Evolutionary conservation across 2,113 vertebrate species (phyloP), one percentile per base, ranked within the genome.

Genomic region (Rhagologus leucostigma): DNA sequence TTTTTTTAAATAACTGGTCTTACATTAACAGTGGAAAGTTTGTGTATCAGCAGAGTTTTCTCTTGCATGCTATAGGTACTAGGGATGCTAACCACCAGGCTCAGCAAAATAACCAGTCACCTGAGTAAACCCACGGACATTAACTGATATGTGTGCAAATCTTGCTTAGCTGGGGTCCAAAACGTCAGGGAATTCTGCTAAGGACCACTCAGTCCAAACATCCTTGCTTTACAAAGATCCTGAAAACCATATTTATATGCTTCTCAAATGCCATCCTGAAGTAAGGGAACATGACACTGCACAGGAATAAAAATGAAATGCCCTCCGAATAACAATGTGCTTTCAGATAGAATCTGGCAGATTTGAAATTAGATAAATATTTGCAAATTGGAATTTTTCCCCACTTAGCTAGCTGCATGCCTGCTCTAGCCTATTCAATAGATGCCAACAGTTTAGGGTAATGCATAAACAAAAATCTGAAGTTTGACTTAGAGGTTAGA

Each of bases 281-380:
- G 37, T 62, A 87, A 95, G 26, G 19, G 26, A 91, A 87, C 32
- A 14, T 20, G 56, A 39, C 46, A 62, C 16, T 12, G 16, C 64
- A 87, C 6, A 53, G 37, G 44, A 93, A 65, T 73, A 89, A 91
- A 91, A 87, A 29, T 9, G 23, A 94, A 37, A 68, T 39, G 65
- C 42, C 19, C 15, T 4, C 20, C 6, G n/a, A 93, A 69, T 84
- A 91, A 84, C 76, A 80, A 59, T 59, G 52, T 67, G 35, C 23
- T 62, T 91, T 93, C 70, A 39, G 37, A 83, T 15, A 73, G 80
- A 93, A 88, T 80, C 6, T 92, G 83, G 79, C 75, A 86, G 82
- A 88, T 93, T 85, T 57, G n/a, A 75, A 92, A 87, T 88, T 60
- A 93, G 75, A 76, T 57, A 96, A 94, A 83, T 93, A 96, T 90